These are phyloP conservation scores for Stichodactyla helianthus DNA, from an alignment of 64 coral and sea anemone species.

Conservation along the genomic window DNA sequence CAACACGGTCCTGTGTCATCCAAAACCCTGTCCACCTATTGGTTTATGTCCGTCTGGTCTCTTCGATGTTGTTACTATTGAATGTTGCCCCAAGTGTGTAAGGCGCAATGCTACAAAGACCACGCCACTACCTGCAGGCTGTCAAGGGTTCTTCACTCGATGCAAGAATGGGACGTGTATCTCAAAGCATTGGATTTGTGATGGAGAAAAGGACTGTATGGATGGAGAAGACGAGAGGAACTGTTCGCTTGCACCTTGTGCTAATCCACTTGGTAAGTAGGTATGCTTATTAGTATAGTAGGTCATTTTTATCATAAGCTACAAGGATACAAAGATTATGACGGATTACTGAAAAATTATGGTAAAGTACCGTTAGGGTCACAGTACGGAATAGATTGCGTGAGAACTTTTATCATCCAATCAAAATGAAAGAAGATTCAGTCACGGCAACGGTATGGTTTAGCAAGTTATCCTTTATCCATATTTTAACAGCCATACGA, in stretches of 20 bases:
- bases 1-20: slow-evolving; percentile 52
- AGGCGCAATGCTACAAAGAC: slow-evolving; percentile 25
- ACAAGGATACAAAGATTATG: no score
- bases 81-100: slow-evolving; percentile 63
- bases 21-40: slow-evolving; percentile 58
- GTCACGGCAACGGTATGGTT: no score
- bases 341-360: no score
- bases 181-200: slow-evolving; percentile 70
- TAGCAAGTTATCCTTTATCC: no score
- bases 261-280: slow-evolving; percentile 51
- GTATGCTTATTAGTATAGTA: background rate
- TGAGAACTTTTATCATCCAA: no score
- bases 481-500: no score
- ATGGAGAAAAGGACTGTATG: slow-evolving; percentile 62
- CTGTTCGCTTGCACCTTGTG: slow-evolving; percentile 40
- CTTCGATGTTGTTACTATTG: slow-evolving; percentile 21
- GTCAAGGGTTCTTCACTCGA: slow-evolving; percentile 19
- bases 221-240: slow-evolving; percentile 71
- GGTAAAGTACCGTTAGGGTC: no score
- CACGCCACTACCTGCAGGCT: slow-evolving; percentile 3
- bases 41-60: slow-evolving; percentile 42
- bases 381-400: no score
- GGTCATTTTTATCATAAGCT: background rate
- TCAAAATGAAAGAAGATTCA: no score
- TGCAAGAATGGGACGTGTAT: slow-evolving; percentile 62